These are phyloP conservation scores for Luidia sarsii DNA, from an alignment of 53 echinoderm and acorn worm genomes.

Conservation along the genomic window DNA sequence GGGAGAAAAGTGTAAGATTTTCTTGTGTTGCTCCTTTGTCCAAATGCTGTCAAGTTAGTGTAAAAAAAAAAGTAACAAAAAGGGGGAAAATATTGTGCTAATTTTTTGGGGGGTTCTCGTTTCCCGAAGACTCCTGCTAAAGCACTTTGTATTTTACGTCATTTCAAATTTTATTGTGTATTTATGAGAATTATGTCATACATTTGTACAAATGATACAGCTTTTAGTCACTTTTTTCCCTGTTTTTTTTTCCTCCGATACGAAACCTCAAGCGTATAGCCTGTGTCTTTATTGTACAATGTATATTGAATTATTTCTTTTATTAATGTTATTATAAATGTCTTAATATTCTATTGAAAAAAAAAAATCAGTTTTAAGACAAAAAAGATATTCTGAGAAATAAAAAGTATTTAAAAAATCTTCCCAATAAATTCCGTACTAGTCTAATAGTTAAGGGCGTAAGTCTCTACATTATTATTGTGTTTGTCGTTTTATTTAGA, in stretches of 20 bases:
- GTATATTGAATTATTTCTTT: slow-evolving; percentile 46
- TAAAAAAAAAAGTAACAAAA: not conserved
- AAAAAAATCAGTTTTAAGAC: slow-evolving; percentile 30
- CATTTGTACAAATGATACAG: slow-evolving; percentile 30
- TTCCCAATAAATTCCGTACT: too few species aligned
- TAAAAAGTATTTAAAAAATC: slow-evolving; percentile 42
- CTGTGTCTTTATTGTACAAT: slow-evolving; percentile 22
- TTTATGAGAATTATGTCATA: slow-evolving; percentile 25
- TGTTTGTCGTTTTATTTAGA: too few species aligned
- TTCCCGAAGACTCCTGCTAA: not conserved
- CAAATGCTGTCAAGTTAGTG: not conserved
- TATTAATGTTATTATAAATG: slow-evolving; percentile 48
- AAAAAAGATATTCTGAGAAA: slow-evolving; percentile 40
- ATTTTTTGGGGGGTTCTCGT: too few species aligned
- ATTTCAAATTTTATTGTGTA: slow-evolving; percentile 39
- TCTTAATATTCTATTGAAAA: slow-evolving; percentile 44
- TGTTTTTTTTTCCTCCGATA: not conserved
- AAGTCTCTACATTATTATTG: too few species aligned
- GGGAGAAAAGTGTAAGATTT: not conserved
- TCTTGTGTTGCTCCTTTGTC: not conserved
- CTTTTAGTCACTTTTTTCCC: not conserved
- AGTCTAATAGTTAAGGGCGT: too few species aligned
- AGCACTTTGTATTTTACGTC: slow-evolving; percentile 25
- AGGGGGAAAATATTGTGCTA: too few species aligned
- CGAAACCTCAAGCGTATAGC: not conserved